phyloP scores from a whole-genome alignment of 2,113 vertebrate genomes.

The Eurystomus gularis region DNA sequence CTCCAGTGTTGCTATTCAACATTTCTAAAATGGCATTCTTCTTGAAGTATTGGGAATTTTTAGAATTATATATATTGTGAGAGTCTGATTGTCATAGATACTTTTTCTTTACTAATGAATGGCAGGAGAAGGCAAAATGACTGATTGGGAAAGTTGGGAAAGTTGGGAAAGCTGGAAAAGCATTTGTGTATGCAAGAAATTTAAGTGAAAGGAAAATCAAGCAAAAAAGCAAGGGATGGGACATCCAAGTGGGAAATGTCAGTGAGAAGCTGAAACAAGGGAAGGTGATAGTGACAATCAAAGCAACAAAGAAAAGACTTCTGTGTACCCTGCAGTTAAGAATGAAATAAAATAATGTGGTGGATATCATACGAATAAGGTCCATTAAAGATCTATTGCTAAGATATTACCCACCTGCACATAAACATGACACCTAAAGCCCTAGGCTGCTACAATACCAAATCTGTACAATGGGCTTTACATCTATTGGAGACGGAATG shows the following conservation, averaged over 20 bases:
- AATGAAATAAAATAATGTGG: background rate
- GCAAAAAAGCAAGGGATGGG: background rate
- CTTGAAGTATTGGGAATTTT: background rate
- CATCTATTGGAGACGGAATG: background rate
- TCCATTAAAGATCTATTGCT: background rate
- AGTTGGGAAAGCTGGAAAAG: background rate
- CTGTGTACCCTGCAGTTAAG: background rate
- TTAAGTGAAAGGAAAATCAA: background rate
- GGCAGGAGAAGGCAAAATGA: background rate
- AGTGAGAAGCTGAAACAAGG: background rate
- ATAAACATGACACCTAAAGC: background rate
- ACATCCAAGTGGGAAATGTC: background rate
- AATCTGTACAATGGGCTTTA: background rate
- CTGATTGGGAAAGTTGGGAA: no score
- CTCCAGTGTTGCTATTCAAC: background rate
- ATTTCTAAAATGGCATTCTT: background rate
- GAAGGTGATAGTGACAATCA: background rate
- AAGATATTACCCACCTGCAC: background rate
- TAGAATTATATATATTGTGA: background rate
- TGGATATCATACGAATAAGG: background rate
- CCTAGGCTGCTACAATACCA: background rate
- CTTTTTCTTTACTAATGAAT: background rate
- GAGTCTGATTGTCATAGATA: background rate
- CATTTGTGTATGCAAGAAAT: background rate
- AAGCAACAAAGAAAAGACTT: background rate